Conservation (phyloP, 2,797 vertebrate genomes). For the Tokudaia tokunoshimensis region DNA sequence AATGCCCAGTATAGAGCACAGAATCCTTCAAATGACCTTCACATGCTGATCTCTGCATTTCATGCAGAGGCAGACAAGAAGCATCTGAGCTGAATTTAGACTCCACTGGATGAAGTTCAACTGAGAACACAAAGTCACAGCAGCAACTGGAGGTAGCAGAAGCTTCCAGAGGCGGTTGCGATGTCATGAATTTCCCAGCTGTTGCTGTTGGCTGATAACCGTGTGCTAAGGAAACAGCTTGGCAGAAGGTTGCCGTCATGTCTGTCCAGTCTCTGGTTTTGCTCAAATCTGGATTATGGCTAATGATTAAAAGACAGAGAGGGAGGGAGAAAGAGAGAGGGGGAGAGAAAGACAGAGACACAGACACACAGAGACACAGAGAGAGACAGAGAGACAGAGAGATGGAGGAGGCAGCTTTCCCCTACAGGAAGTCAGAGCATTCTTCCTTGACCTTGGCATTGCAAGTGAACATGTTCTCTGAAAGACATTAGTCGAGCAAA, state of each 20-base stretch:
- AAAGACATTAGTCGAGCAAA: not conserved
- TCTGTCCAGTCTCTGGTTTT: conserved; percentile 5
- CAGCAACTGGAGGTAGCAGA: conserved; percentile 88
- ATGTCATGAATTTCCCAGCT: not conserved
- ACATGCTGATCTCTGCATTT: not conserved
- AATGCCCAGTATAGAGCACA: not conserved
- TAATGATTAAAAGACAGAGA: not conserved
- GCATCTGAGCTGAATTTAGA: conserved; percentile 87
- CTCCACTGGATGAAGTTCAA: conserved; percentile 87
- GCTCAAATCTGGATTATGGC: not conserved
- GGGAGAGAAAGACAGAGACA: not conserved
- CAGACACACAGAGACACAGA: not conserved
- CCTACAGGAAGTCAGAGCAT: not conserved
- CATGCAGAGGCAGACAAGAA: conserved; percentile 89
- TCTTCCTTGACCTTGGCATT: not conserved
- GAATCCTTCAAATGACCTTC: conserved; percentile 20
- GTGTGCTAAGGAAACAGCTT: not conserved
- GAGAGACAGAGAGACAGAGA: not conserved
- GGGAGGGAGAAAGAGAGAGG: not conserved
- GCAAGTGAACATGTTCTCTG: not conserved
- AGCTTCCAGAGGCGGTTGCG: conserved; percentile 68
- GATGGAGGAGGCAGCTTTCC: not conserved
- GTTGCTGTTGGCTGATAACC: not conserved
- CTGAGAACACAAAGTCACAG: conserved; percentile 89
- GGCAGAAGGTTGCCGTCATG: not conserved